A percentile compares a stretch with the other conserved stretches of the same genome.
These are phyloP conservation scores for Dromius quadrimaculatus DNA, from an alignment of 2,888 invertebrate species.

Conservation along the genomic window DNA sequence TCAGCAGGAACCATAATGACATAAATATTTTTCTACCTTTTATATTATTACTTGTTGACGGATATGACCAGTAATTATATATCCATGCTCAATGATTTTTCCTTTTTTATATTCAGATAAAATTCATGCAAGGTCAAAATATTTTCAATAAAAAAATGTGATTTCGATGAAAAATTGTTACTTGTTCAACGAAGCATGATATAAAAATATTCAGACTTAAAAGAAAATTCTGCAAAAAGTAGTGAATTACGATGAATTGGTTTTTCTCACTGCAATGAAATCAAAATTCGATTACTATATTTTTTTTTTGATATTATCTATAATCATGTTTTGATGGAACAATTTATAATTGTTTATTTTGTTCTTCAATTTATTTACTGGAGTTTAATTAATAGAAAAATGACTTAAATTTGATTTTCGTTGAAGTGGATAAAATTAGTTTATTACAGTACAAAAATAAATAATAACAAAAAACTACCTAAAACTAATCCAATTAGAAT, in stretches of 20 bases:
- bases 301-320: too few species aligned
- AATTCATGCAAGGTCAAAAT: slow-evolving; percentile 39
- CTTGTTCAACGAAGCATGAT: background rate
- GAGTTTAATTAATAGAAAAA: too few species aligned
- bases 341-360: too few species aligned
- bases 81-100: slow-evolving; percentile 34
- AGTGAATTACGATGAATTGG: too few species aligned
- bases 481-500: background rate
- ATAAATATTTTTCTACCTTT: slow-evolving; percentile 10
- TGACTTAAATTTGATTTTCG: too few species aligned
- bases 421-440: background rate
- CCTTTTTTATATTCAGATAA: slow-evolving; percentile 32
- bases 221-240: too few species aligned
- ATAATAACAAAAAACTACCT: slow-evolving; percentile 1
- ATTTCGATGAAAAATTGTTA: too few species aligned
- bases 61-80: slow-evolving; percentile 29
- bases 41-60: slow-evolving; percentile 37
- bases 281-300: too few species aligned
- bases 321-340: too few species aligned
- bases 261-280: too few species aligned
- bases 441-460: slow-evolving; percentile 8
- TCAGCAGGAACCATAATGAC: slow-evolving; percentile 10
- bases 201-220: slow-evolving; percentile 14
- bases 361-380: too few species aligned
- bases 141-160: too few species aligned